Evolutionary conservation across 2,113 vertebrate species (phyloP).

Genomic region (Strix uralensis): DNA sequence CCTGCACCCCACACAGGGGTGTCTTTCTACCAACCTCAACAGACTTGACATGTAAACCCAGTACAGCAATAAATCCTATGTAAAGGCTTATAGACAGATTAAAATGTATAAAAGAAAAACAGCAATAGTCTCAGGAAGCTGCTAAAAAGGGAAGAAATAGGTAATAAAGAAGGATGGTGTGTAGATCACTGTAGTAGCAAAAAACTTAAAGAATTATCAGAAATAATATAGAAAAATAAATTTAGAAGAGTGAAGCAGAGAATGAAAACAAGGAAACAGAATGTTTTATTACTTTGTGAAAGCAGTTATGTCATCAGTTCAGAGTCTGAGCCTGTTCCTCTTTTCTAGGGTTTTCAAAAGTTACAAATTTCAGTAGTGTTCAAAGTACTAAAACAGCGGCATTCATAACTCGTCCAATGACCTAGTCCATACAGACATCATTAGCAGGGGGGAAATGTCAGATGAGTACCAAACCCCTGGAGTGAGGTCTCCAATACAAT

Average conservation of each 20-base stretch:
- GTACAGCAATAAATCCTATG: fast-evolving
- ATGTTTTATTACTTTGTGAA: not conserved
- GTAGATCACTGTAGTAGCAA: not conserved
- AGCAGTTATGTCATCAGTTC: not conserved
- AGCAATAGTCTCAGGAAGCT: not conserved
- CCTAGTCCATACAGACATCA: not conserved
- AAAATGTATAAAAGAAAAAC: not conserved
- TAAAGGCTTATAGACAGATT: not conserved
- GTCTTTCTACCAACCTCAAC: too few species aligned
- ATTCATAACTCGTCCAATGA: not conserved
- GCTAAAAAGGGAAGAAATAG: not conserved
- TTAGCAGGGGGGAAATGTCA: not conserved
- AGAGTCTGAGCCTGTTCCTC: not conserved
- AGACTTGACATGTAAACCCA: too few species aligned
- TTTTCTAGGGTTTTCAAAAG: not conserved
- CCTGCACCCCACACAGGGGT: too few species aligned
- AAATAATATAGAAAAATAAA: not conserved
- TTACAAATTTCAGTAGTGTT: not conserved
- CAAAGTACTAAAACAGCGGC: not conserved
- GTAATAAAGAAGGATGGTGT: not conserved
- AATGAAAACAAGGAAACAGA: not conserved
- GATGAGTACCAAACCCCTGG: not conserved
- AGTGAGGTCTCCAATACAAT: not conserved
- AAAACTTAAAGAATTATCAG: not conserved
- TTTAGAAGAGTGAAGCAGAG: not conserved